phyloP scores from a whole-genome alignment of 1,140 invertebrate species.

The Drosophila baimaii region DNA sequence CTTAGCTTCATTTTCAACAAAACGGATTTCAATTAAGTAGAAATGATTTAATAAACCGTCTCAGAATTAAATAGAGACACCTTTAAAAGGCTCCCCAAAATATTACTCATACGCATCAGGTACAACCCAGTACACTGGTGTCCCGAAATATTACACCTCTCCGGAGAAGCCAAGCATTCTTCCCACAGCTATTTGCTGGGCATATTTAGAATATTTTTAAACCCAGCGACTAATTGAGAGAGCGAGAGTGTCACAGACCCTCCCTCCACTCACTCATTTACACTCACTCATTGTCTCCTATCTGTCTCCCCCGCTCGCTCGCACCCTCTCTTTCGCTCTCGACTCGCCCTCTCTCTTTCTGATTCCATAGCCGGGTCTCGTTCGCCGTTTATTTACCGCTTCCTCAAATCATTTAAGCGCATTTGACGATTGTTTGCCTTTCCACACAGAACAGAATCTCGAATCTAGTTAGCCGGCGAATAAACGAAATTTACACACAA shows the following conservation, averaged over 20 bases:
- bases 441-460: constrained; percentile 67
- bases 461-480: constrained; percentile 47
- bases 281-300: too few relatives aligned
- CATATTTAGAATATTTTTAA: constrained; percentile 38
- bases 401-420: constrained; percentile 79
- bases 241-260: constrained; percentile 20
- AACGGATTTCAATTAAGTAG: too few relatives aligned
- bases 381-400: constrained; percentile 73
- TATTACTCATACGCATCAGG: constrained; percentile 61
- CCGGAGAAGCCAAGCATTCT: neutral
- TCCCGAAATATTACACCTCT: constrained; percentile 11
- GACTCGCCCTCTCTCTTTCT: constrained; percentile 36
- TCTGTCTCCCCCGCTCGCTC: constrained; percentile 7
- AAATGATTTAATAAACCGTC: neutral
- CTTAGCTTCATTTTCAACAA: too few relatives aligned
- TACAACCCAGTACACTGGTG: constrained; percentile 32
- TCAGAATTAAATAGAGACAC: neutral
- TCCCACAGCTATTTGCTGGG: constrained; percentile 41
- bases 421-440: constrained; percentile 78
- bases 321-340: constrained; percentile 29
- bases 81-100: neutral
- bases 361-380: constrained; percentile 21
- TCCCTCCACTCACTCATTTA: constrained; percentile 15
- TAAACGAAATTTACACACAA: constrained; percentile 13
- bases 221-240: constrained; percentile 30